Evolutionary conservation across 2,888 invertebrate genomes (phyloP).

Genomic region (Amphipoea lucens): DNA sequence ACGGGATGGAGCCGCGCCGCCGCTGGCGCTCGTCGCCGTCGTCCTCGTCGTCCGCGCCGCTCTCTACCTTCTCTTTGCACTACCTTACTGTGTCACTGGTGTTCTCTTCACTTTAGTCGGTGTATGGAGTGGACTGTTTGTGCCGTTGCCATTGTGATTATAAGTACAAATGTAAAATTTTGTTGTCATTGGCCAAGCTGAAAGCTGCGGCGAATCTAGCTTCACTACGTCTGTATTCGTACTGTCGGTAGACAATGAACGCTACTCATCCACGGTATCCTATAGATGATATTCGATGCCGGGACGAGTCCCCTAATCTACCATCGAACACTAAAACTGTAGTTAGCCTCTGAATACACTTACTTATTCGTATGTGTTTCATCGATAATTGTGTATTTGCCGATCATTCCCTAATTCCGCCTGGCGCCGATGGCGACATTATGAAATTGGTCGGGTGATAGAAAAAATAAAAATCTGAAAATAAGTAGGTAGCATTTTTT

Average conservation of each 20-base stretch:
- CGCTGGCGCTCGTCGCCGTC: constrained; percentile 67
- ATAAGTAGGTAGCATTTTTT: constrained; percentile 90
- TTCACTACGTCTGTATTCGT: constrained; percentile 78
- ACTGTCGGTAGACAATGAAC: constrained; percentile 71
- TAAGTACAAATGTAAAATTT: constrained; percentile 65
- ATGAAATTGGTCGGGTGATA: constrained; percentile 88
- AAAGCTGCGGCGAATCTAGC: constrained; percentile 84
- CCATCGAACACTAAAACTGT: constrained; percentile 84
- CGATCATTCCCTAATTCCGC: constrained; percentile 85
- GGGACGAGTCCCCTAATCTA: constrained; percentile 86
- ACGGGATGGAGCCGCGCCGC: constrained; percentile 74
- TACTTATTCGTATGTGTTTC: constrained; percentile 82
- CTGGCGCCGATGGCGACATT: constrained; percentile 81
- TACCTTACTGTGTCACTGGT: constrained; percentile 66
- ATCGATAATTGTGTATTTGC: constrained; percentile 81
- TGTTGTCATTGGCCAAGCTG: constrained; percentile 80
- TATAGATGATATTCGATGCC: constrained; percentile 78
- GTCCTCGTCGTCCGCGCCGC: constrained; percentile 55
- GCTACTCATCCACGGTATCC: constrained; percentile 82
- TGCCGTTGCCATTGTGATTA: constrained; percentile 71
- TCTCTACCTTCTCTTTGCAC: constrained; percentile 62
- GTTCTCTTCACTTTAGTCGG: constrained; percentile 64
- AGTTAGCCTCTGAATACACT: constrained; percentile 82
- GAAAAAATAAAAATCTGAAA: constrained; percentile 90
- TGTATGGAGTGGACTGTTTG: constrained; percentile 71